phyloP scores from a whole-genome alignment of 2,888 invertebrate species.

The Electrophaes corylata region DNA sequence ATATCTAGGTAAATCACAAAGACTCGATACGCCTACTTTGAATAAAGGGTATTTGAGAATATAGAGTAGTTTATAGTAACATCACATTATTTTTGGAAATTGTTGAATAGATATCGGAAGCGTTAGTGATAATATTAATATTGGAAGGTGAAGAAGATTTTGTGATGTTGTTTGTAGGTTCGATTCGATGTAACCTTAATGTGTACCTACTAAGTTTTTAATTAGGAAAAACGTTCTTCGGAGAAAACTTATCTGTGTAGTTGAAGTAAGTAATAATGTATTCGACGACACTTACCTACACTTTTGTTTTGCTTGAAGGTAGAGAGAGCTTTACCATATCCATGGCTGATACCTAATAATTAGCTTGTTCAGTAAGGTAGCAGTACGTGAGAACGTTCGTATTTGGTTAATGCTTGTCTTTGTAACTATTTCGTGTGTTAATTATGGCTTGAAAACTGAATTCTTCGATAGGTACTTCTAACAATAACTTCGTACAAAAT shows the following conservation, averaged over 20 bases:
- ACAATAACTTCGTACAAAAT: slow-evolving; percentile 12
- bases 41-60: slow-evolving; percentile 8
- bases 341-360: neutral
- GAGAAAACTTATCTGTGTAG: neutral
- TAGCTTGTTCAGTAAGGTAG: no score
- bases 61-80: slow-evolving; percentile 22
- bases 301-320: neutral
- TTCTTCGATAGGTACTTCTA: slow-evolving; percentile 8
- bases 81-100: slow-evolving; percentile 36
- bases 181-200: slow-evolving; percentile 20
- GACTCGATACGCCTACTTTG: slow-evolving; percentile 7
- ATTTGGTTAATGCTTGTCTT: no score
- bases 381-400: no score
- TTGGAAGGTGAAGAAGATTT: slow-evolving; percentile 27
- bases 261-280: neutral
- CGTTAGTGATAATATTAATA: slow-evolving; percentile 32
- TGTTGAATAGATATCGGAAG: slow-evolving; percentile 31
- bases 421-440: no score
- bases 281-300: neutral
- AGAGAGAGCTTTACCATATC: no score
- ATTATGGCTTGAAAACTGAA: no score
- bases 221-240: slow-evolving; percentile 5
- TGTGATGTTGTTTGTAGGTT: slow-evolving; percentile 37
- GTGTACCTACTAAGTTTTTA: slow-evolving; percentile 18
- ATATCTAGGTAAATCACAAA: slow-evolving; percentile 3